Conservation (phyloP, 2,888 invertebrate species). For the Pogonocherus hispidulus region DNA sequence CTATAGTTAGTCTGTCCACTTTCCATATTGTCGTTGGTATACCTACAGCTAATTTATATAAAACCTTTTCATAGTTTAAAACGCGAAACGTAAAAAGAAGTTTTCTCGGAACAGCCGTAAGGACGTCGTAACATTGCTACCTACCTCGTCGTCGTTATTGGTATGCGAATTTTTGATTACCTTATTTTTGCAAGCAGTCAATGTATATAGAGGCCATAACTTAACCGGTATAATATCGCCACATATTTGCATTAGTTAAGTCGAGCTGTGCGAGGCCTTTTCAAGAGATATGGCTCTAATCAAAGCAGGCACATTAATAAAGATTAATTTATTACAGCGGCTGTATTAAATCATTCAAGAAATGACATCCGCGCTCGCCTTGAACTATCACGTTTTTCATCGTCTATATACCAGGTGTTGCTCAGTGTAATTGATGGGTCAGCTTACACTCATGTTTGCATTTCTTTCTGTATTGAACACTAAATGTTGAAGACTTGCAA, state of each 20-base stretch:
- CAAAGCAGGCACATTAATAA: slow-evolving; percentile 60
- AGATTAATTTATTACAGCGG: slow-evolving; percentile 61
- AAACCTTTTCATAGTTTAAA: no score
- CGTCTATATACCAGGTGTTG: slow-evolving; percentile 62
- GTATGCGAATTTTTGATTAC: neutral
- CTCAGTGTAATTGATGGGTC: slow-evolving; percentile 57
- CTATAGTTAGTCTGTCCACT: no score
- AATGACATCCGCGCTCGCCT: slow-evolving; percentile 65
- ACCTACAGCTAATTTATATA: no score
- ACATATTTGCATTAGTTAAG: slow-evolving; percentile 27
- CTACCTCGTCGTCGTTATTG: neutral
- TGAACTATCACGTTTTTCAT: slow-evolving; percentile 66
- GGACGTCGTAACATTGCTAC: no score
- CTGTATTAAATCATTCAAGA: slow-evolving; percentile 63
- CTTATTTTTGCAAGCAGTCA: neutral
- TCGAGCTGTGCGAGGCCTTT: slow-evolving; percentile 44
- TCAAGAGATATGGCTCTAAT: slow-evolving; percentile 55
- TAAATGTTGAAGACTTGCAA: slow-evolving; percentile 2
- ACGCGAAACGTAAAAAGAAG: no score
- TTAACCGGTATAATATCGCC: slow-evolving; percentile 10
- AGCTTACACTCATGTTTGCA: slow-evolving; percentile 31
- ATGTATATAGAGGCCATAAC: neutral
- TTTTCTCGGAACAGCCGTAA: no score
- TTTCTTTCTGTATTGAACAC: slow-evolving; percentile 19
- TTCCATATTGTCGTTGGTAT: no score